These are phyloP conservation scores for Pampusana beccarii DNA, from an alignment of 2,113 vertebrate genomes.

Conservation along the genomic window DNA sequence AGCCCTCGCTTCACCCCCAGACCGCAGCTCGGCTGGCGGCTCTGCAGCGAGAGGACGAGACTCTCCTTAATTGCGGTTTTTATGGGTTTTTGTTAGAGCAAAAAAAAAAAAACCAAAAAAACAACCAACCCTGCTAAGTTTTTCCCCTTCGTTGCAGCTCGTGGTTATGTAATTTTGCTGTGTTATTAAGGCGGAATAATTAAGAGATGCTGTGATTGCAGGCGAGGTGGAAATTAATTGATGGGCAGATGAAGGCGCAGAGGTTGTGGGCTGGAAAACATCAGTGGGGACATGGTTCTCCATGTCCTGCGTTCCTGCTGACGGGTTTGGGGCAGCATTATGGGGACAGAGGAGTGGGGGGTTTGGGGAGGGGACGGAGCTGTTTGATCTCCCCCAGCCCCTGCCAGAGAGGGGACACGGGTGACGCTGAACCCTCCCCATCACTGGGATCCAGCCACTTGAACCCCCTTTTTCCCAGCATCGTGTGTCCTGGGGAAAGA, in stretches of 20 bases:
- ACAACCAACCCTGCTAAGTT: not conserved
- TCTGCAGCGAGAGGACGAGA: not conserved
- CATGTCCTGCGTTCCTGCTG: not conserved
- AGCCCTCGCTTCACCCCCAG: not conserved
- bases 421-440: not conserved
- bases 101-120: not conserved
- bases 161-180: not conserved
- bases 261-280: not conserved
- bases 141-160: not conserved
- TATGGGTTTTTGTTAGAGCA: not conserved
- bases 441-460: fast-evolving
- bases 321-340: not conserved
- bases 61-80: not conserved
- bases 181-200: not conserved
- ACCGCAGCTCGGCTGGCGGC: not conserved
- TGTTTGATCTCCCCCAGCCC: not conserved
- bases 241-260: not conserved
- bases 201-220: not conserved
- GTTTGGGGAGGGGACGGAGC: fast-evolving
- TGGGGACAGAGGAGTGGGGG: fast-evolving
- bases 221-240: not conserved
- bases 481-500: not conserved
- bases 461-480: not conserved
- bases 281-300: not conserved
- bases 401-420: not conserved